Percentiles rank a stretch among this genome's conserved stretches.
Conservation (phyloP, 2,797 vertebrate species). For the Nyctalus aviator region DNA sequence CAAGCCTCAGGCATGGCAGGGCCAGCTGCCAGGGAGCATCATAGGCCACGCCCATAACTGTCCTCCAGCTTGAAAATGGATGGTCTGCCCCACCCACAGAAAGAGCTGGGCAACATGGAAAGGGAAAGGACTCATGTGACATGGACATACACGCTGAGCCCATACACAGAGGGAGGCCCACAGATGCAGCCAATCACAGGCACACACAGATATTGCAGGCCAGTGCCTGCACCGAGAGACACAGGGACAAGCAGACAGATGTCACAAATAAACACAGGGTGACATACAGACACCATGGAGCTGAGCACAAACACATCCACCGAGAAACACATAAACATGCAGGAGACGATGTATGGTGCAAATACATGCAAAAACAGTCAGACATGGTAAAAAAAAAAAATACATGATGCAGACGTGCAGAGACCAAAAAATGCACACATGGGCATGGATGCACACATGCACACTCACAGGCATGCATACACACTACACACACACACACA, state of each 20-base stretch:
- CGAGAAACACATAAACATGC: not conserved
- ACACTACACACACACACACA: accelerated
- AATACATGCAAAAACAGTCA: not conserved
- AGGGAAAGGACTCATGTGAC: not conserved
- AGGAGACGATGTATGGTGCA: not conserved
- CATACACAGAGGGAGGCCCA: not conserved
- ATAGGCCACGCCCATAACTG: not conserved
- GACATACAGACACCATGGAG: not conserved
- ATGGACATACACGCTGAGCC: not conserved
- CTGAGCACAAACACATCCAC: not conserved
- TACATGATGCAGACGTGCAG: not conserved
- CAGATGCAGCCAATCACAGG: not conserved
- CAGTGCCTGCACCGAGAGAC: not conserved
- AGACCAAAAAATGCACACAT: not conserved
- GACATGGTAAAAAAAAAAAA: not conserved
- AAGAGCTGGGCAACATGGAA: not conserved
- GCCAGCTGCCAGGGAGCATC: not conserved
- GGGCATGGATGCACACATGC: accelerated
- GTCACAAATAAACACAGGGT: not conserved
- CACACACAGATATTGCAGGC: not conserved
- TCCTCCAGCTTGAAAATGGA: not conserved
- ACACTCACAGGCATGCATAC: accelerated
- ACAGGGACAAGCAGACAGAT: not conserved
- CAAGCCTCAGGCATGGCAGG: not conserved
- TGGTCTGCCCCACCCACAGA: not conserved